Base-by-base conservation (phyloP, 2,888 invertebrate species). In the Cephus pulcher region DNA sequence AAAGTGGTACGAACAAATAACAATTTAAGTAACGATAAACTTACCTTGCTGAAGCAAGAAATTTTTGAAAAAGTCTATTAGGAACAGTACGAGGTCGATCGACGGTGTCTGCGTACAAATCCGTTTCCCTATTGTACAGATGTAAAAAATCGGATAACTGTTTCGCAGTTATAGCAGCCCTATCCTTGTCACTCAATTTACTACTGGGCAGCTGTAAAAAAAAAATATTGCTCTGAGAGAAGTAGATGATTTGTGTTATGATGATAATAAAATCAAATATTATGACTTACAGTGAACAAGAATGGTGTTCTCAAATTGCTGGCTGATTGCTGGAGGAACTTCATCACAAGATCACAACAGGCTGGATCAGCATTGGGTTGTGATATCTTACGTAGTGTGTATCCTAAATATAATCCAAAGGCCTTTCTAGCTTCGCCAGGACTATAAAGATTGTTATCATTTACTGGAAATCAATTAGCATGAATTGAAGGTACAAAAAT, bases 101-200 rank as follows among this genome's bases (percentile, higher is more conserved):
- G 80, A 95, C 94, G 77, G 95, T 94, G 90, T 96, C 96, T 4
- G 95, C 93, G 88, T 95, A 96, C 35, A 96, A 92, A 86, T 97
- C 97, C 0, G 97, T 97, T 92, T 97, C 97, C 77, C 95, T 93
- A 89, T 96, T 96, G 92, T 97, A 97, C 87, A 95, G 93, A 92
- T 96, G 96, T 76, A 97, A 93, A 92, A 97, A 97, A 91, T 97
- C 97, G 88, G 96, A 96, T 76, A 96, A 93, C 86, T 97, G 95
- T 91, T 97, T 97, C 1, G 97, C 96, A 76, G 97, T 95, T 85
- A 97, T 95, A 1, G 97, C 97, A 80, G 96, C 95, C 34, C 96
- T 93, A 91, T 97, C 97, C 92, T 97, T 97, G 89, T 95, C 95
- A 86, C 95, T 94, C 89, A 96, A 93, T 92, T 95, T 95, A 79